Evolutionary conservation across 2,113 vertebrate species (phyloP).

Genomic region (Oenanthe oenanthe): DNA sequence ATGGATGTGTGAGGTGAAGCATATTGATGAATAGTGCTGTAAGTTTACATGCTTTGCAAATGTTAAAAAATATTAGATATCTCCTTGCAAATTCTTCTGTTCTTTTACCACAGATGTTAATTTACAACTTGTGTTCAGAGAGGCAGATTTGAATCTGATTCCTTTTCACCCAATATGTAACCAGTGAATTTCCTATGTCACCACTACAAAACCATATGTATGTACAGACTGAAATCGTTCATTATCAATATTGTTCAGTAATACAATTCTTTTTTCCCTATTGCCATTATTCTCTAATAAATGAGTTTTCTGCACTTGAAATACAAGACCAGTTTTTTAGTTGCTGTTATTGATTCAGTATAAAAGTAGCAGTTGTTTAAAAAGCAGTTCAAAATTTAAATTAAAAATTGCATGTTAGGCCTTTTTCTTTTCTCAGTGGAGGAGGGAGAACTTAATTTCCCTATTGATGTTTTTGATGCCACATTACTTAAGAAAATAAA

Average conservation of each 20-base stretch:
- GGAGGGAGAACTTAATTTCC: neutral
- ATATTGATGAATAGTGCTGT: neutral
- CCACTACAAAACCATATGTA: neutral
- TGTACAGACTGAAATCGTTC: neutral
- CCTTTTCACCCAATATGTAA: neutral
- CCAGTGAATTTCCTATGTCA: neutral
- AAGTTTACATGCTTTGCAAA: neutral
- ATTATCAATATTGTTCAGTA: neutral
- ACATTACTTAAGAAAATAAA: neutral
- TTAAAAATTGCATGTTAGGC: neutral
- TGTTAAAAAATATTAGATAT: neutral
- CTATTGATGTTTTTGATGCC: neutral
- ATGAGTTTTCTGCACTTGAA: neutral
- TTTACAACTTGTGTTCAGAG: neutral
- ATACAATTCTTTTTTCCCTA: neutral
- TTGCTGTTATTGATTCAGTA: neutral
- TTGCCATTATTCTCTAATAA: neutral
- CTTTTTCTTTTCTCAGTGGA: neutral
- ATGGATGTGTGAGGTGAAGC: neutral
- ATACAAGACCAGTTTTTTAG: neutral
- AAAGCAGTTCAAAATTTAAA: neutral
- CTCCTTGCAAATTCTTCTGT: neutral
- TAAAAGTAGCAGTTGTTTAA: neutral
- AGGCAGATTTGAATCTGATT: neutral
- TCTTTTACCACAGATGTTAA: neutral